These are phyloP conservation scores for Nerophis lumbriciformis DNA, from an alignment of 2,113 vertebrate species.

Conservation along the genomic window DNA sequence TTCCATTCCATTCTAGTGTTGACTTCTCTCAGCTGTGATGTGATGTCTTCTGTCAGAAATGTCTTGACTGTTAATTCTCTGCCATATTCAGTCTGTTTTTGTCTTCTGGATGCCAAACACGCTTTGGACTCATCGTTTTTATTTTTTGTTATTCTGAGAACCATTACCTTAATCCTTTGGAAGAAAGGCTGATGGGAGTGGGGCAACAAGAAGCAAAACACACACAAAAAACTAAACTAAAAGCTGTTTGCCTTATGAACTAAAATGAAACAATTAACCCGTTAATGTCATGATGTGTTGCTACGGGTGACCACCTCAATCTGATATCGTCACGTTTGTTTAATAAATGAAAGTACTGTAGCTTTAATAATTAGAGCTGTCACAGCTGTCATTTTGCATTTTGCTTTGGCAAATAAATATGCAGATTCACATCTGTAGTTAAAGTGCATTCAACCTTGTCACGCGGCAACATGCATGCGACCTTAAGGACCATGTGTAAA, in stretches of 20 bases:
- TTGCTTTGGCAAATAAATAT: not conserved
- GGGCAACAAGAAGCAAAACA: too few relatives aligned
- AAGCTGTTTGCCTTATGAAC: not conserved
- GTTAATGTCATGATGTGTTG: not conserved
- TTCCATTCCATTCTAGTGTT: not conserved
- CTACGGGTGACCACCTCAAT: too few relatives aligned
- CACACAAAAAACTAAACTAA: too few relatives aligned
- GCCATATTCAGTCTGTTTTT: not conserved
- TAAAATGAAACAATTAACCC: not conserved
- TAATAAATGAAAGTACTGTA: not conserved
- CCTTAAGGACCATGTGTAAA: constrained; percentile 2
- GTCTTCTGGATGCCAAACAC: not conserved
- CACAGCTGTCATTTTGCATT: not conserved
- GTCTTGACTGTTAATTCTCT: not conserved
- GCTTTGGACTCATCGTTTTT: not conserved
- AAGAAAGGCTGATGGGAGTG: not conserved
- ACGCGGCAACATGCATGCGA: constrained; percentile 23
- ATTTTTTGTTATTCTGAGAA: constrained; percentile 1
- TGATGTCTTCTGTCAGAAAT: not conserved
- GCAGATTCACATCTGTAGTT: constrained; percentile 10
- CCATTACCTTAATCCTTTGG: not conserved
- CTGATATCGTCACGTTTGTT: not conserved
- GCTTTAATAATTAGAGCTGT: not conserved
- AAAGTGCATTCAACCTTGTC: constrained; percentile 4
- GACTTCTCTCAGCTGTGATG: not conserved